These are phyloP conservation scores for Odiellus spinosus DNA, from an alignment of 2,888 invertebrate genomes.

Conservation along the genomic window DNA sequence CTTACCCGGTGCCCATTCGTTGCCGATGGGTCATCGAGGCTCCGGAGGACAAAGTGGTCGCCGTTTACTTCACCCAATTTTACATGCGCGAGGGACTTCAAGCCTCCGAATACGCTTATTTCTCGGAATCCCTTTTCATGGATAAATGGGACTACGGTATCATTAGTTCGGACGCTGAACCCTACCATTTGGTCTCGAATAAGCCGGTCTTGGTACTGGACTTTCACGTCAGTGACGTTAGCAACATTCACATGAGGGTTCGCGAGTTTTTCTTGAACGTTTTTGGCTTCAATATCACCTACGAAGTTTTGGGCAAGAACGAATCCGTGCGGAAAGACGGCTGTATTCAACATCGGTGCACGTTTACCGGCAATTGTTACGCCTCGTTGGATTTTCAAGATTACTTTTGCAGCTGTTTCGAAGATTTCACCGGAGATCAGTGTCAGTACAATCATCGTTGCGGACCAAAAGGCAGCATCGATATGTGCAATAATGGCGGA, in stretches of 20 bases:
- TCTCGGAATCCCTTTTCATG: slow-evolving; percentile 17
- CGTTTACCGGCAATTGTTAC: slow-evolving; percentile 69
- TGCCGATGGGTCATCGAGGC: slow-evolving; percentile 79
- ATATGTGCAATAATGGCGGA: slow-evolving; percentile 58
- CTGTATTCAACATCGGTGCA: slow-evolving; percentile 64
- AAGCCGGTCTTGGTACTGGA: slow-evolving; percentile 59
- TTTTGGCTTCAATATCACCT: slow-evolving; percentile 83
- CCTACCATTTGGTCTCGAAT: slow-evolving; percentile 34
- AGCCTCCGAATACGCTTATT: slow-evolving; percentile 25
- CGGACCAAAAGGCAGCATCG: slow-evolving; percentile 43
- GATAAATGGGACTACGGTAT: slow-evolving; percentile 12
- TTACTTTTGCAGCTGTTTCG: slow-evolving; percentile 64
- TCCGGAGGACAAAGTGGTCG: slow-evolving; percentile 42
- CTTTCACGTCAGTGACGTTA: slow-evolving; percentile 43
- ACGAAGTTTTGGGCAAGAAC: slow-evolving; percentile 47
- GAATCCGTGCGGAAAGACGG: slow-evolving; percentile 21
- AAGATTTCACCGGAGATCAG: slow-evolving; percentile 56
- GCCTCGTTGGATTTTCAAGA: slow-evolving; percentile 49
- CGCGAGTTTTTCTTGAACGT: slow-evolving; percentile 63
- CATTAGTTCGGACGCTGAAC: slow-evolving; percentile 17
- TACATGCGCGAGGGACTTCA: slow-evolving; percentile 40
- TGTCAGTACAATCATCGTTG: slow-evolving; percentile 70
- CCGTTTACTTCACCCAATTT: slow-evolving; percentile 72
- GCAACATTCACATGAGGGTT: slow-evolving; percentile 57
- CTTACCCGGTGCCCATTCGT: slow-evolving; percentile 62